phyloP scores from a whole-genome alignment of 1,140 invertebrate genomes.

The Monomorium pharaonis region DNA sequence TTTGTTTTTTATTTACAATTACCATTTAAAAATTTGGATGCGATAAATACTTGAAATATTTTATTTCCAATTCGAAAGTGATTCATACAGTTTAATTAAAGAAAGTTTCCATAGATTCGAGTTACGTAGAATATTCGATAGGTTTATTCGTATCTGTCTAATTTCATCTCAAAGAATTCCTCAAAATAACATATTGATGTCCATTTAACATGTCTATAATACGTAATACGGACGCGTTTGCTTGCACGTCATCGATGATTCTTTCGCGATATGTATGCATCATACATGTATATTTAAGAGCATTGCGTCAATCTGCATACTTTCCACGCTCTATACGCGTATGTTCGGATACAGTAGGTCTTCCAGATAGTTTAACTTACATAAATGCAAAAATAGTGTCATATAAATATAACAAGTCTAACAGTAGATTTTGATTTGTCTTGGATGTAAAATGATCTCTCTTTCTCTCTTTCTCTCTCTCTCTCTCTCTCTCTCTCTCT shows the following conservation, averaged over 20 bases:
- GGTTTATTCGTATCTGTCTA: not conserved
- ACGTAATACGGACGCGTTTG: not conserved
- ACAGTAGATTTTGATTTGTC: not conserved
- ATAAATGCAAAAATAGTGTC: not conserved
- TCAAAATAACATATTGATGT: slow-evolving; percentile 10
- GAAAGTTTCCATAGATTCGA: no score
- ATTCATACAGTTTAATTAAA: no score
- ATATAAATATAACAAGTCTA: not conserved
- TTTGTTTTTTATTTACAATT: not conserved
- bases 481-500: no score
- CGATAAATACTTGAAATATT: not conserved
- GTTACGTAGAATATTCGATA: not conserved
- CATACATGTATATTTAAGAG: not conserved
- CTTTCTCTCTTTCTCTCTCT: no score
- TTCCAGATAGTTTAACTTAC: not conserved
- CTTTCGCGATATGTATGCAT: not conserved
- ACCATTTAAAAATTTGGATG: not conserved
- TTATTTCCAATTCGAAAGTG: not conserved
- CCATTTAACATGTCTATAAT: not conserved
- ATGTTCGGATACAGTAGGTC: not conserved
- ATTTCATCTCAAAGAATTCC: not conserved
- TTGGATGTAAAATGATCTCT: not conserved
- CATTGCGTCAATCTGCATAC: not conserved
- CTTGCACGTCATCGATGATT: not conserved
- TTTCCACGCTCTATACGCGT: no score